A percentile compares a stretch with the other conserved stretches of the same genome.
Conservation (phyloP, 2,113 vertebrate genomes). For the Girardinichthys multiradiatus region DNA sequence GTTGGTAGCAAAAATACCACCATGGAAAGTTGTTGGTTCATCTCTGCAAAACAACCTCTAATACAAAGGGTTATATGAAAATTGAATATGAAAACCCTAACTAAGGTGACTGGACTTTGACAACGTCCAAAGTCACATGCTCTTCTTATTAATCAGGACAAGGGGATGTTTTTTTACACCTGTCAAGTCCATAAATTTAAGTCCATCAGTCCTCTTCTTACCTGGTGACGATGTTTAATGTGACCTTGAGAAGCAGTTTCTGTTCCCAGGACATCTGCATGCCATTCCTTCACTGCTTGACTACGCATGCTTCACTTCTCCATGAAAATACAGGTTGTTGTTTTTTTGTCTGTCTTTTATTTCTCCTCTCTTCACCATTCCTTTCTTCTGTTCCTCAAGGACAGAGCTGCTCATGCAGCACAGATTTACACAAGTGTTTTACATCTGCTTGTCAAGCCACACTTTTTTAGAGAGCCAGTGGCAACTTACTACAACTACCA, state of each 20-base stretch:
- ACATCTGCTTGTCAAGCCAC: no score
- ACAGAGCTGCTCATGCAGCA: no score
- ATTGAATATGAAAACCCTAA: not conserved
- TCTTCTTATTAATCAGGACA: constrained; percentile 3
- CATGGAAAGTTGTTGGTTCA: not conserved
- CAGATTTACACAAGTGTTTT: no score
- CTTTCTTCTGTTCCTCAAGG: no score
- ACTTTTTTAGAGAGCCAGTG: no score
- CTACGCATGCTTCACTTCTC: not conserved
- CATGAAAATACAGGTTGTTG: not conserved
- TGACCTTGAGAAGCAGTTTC: constrained; percentile 14
- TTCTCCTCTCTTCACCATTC: no score
- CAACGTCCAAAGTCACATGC: constrained; percentile 10
- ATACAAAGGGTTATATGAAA: not conserved
- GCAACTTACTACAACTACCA: no score
- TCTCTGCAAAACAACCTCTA: not conserved
- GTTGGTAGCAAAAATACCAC: no score
- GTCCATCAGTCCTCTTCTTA: constrained; percentile 2
- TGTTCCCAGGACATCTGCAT: not conserved
- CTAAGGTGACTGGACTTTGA: not conserved
- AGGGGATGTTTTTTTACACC: not conserved
- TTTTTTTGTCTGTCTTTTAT: no score
- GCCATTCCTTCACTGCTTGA: not conserved
- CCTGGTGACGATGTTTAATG: not conserved
- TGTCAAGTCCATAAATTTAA: not conserved